Evolutionary conservation across 2,113 vertebrate genomes (phyloP).

Genomic region (Verasper variegatus): DNA sequence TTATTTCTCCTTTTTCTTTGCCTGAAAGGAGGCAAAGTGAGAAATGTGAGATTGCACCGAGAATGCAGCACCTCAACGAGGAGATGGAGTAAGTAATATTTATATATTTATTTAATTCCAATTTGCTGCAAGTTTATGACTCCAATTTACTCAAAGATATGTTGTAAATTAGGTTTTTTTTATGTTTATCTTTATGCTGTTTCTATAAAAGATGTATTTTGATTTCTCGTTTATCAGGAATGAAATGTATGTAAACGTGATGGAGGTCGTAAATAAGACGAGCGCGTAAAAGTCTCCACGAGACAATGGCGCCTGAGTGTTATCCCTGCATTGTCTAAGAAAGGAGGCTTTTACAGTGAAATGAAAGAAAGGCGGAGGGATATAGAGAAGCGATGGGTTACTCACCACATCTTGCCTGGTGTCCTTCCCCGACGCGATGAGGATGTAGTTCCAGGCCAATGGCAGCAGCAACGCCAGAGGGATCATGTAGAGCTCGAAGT

Average conservation of each 20-base stretch:
- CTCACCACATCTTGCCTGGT: slow-evolving; percentile 94
- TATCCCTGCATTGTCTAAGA: slow-evolving; percentile 20
- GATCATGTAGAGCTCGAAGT: slow-evolving; percentile 99
- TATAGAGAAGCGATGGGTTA: slow-evolving; percentile 51
- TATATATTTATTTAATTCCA: slow-evolving; percentile 52
- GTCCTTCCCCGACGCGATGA: slow-evolving; percentile 94
- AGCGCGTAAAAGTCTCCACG: neutral
- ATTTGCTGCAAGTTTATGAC: slow-evolving; percentile 49
- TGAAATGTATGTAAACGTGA: slow-evolving; percentile 12
- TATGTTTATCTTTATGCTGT: neutral
- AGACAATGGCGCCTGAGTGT: slow-evolving; percentile 14
- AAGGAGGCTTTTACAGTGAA: slow-evolving; percentile 38
- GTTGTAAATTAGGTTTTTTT: slow-evolving; percentile 20
- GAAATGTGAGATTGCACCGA: slow-evolving; percentile 70
- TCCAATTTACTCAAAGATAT: slow-evolving; percentile 46
- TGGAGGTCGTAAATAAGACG: slow-evolving; percentile 6
- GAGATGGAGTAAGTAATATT: slow-evolving; percentile 46
- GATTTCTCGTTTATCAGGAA: slow-evolving; percentile 16
- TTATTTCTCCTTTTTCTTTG: slow-evolving; percentile 76
- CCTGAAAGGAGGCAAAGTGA: slow-evolving; percentile 72
- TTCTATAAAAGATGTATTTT: slow-evolving; percentile 1
- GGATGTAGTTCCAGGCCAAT: slow-evolving; percentile 95
- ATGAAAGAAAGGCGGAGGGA: slow-evolving; percentile 56
- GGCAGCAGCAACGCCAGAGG: slow-evolving; percentile 91
- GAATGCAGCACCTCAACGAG: slow-evolving; percentile 64